Evolutionary conservation across 2,113 vertebrate genomes (phyloP), one percentile per base, ranked within the genome.

Genomic region (Mesoclemmys tuberculata): DNA sequence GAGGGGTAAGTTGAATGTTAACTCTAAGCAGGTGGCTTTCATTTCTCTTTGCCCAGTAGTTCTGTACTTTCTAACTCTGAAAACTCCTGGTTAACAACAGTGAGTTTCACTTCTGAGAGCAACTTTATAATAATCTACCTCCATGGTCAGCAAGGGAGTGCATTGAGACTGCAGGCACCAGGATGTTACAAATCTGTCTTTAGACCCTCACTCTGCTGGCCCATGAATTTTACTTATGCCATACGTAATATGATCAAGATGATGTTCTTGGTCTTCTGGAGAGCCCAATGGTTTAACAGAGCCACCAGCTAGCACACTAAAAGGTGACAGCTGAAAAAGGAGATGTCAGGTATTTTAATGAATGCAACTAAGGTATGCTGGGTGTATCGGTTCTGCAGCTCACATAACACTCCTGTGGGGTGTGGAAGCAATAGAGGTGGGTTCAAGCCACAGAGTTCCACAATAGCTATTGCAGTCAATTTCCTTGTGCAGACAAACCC

Each of bases 1-100:
- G 90, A 97, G 92, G 81, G 96, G 89, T 89, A 97, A 96, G 96
- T 95, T 93, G 95, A 95, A 97, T 93, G 88, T 61, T 97, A 97
- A 97, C 93, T 90, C 91, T 93, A 94, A 96, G 93, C 97, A 97
- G 95, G 97, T 98, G 97, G 95, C 88, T 96, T 94, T 95, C 77
- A 95, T 96, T 98, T 98, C 84, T 92, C 75, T 95, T 94, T 97
- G 61, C 84, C 80, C 78, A 96, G 94, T 96, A 97, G 92, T 97
- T 90, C 90, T 97, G 4, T 80, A 90, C 82, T 92, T 95, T 96
- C 79, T 96, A 94, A 93, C 22, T 48, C 31, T 87, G 80, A 93
- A 92, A 95, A 94, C 49, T 90, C 91, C 90, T 97, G 91, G 90
- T 97, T 96, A 97, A 93, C 91, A 97, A 82, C 77, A 96, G 90